A percentile compares a stretch with the other conserved stretches of the same genome.
phyloP scores from a whole-genome alignment of 92 coral and sea anemone species.

The Umimayanthus chanpuru region DNA sequence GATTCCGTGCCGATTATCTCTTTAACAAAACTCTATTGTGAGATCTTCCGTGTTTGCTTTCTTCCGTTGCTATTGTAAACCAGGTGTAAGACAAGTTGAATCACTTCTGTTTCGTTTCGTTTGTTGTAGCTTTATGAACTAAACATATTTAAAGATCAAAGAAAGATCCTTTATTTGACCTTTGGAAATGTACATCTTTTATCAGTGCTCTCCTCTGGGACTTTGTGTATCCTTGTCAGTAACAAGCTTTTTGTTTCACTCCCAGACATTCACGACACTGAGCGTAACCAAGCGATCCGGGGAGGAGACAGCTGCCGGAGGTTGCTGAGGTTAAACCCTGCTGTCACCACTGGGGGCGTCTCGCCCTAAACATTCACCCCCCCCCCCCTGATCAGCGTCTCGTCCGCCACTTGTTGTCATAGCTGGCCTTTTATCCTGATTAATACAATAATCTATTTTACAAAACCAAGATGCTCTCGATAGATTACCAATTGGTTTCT shows the following conservation, averaged over 20 bases:
- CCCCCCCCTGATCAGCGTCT: neutral
- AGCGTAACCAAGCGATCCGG: conserved; percentile 87
- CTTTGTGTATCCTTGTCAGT: neutral
- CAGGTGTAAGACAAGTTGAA: too few species aligned
- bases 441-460: neutral
- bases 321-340: conserved; percentile 99
- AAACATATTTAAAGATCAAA: too few species aligned
- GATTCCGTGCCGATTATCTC: too few species aligned
- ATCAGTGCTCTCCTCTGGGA: neutral
- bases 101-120: too few species aligned
- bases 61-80: too few species aligned
- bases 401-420: neutral
- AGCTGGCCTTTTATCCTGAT: neutral
- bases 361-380: neutral
- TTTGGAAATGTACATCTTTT: neutral
- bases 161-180: too few species aligned
- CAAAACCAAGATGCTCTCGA: neutral
- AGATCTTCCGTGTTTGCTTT: too few species aligned
- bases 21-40: too few species aligned
- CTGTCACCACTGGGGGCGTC: conserved; percentile 57
- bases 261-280: conserved; percentile 87
- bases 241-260: neutral
- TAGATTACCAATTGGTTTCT: neutral
- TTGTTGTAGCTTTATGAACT: too few species aligned
- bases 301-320: conserved; percentile 66